Evolutionary conservation across 2,888 invertebrate genomes (phyloP), one percentile per base, ranked within the genome.

Genomic region (Galerucella pusilla): DNA sequence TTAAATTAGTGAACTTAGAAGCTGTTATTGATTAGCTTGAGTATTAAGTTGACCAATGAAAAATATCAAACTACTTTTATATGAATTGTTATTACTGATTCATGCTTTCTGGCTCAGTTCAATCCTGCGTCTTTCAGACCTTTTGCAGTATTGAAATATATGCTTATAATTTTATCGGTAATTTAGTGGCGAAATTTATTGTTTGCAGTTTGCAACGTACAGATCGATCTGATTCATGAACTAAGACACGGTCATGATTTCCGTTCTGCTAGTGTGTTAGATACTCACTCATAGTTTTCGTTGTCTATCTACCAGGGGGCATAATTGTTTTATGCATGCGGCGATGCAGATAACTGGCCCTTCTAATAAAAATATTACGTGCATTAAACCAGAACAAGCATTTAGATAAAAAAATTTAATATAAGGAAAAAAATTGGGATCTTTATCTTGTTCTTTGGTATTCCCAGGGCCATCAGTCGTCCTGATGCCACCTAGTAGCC

Each of bases 111-210:
- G 20, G 20, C 57, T 57, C 20, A 57, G 20, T 57, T 9, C 57
- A 20, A 20, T 20, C 57, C 57, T 57, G 57, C 10, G 7, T 57
- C n/a, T 20, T 57, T 57, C 57, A 20, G 57, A 57, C 16, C 59
- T 85, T 84, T 84, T 83, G 83, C 82, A 81, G 81, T 77, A 84
- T 80, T 85, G 84, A 86, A 84, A 85, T 86, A 84, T 85, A 84
- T 83, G 85, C 83, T 86, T 86, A 86, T 86, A 85, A 86, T 86
- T 86, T 85, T 86, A 85, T 85, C 81, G 85, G 83, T 85, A 85
- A 86, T 87, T 86, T 86, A 85, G 83, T 85, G 84, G 80, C 79
- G 82, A 82, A 83, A 85, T 84, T 85, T 84, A 84, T 85, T 85
- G 83, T 82, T 81, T 80, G 80, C 79, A 78, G 70, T 65, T 71